Evolutionary conservation across 2,888 invertebrate genomes (phyloP).

Genomic region (Corythucha ciliata): DNA sequence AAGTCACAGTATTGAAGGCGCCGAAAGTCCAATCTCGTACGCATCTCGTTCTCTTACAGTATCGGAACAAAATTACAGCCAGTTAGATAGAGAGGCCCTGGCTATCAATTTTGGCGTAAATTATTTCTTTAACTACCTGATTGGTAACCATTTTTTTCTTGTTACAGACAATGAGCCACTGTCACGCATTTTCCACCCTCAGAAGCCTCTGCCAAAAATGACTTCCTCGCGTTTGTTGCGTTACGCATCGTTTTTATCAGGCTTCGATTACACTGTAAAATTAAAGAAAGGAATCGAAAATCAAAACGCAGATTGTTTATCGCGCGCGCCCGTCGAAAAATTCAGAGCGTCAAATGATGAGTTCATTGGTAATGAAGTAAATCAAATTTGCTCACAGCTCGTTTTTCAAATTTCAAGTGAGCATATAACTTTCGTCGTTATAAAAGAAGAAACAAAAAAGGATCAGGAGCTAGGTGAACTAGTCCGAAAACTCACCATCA

Average conservation of each 20-base stretch:
- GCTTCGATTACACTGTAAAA: conserved; percentile 7
- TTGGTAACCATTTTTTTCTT: conserved; percentile 12
- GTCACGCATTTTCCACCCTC: conserved; percentile 13
- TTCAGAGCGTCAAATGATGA: neutral
- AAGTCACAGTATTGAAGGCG: conserved; percentile 21
- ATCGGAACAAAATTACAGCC: conserved; percentile 36
- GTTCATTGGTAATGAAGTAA: conserved; percentile 8
- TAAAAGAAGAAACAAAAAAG: conserved; percentile 10
- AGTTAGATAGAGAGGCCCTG: conserved; percentile 17
- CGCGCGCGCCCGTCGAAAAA: neutral
- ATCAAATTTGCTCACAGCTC: neutral
- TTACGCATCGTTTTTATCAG: conserved; percentile 14
- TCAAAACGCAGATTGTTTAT: conserved; percentile 25
- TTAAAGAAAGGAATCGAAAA: conserved; percentile 17
- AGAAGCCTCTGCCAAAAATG: neutral
- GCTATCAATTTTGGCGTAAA: neutral
- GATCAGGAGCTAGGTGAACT: conserved; percentile 2
- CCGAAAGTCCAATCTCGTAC: conserved; percentile 27
- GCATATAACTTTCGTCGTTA: neutral
- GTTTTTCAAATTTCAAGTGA: conserved; percentile 15
- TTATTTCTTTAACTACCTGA: conserved; percentile 12
- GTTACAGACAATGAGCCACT: conserved; percentile 23
- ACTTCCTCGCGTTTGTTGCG: conserved; percentile 5
- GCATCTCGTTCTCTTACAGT: conserved; percentile 32
- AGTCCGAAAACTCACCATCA: neutral